Evolutionary conservation across 2,113 vertebrate genomes (phyloP).

Genomic region (Rhipidura dahli): DNA sequence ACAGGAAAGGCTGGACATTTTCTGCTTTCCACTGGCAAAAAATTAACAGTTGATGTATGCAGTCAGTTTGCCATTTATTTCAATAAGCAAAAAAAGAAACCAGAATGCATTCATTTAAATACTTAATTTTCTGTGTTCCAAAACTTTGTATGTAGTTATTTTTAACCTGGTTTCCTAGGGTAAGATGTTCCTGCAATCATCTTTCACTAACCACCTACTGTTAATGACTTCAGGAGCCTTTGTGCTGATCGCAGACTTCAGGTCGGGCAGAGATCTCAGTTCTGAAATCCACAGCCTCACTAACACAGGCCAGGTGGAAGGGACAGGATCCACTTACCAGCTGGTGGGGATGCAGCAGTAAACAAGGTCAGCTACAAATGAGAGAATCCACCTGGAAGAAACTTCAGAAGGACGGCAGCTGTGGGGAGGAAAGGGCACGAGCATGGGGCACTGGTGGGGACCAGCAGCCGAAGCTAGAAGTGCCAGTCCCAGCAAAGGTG

Average conservation of each 20-base stretch:
- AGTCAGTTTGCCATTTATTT: not conserved
- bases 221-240: constrained; percentile 12
- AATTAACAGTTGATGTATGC: not conserved
- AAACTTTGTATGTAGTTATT: not conserved
- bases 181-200: constrained; percentile 28
- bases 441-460: accelerated
- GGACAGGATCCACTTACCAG: not conserved
- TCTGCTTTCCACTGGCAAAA: not conserved
- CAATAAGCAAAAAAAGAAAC: constrained; percentile 1
- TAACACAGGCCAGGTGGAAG: not conserved
- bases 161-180: constrained; percentile 43
- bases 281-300: not conserved
- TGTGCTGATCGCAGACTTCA: not conserved
- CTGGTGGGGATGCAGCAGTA: not conserved
- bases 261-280: not conserved
- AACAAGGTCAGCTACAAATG: not conserved
- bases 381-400: not conserved
- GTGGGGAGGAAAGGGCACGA: not conserved
- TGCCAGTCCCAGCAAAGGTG: not conserved
- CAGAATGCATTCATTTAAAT: constrained; percentile 12
- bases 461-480: not conserved
- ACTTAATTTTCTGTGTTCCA: not conserved
- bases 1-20: not conserved
- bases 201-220: constrained; percentile 38
- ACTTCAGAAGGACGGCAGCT: accelerated